Conservation (phyloP, 2,888 invertebrate species). For the Gnatocerus cornutus region DNA sequence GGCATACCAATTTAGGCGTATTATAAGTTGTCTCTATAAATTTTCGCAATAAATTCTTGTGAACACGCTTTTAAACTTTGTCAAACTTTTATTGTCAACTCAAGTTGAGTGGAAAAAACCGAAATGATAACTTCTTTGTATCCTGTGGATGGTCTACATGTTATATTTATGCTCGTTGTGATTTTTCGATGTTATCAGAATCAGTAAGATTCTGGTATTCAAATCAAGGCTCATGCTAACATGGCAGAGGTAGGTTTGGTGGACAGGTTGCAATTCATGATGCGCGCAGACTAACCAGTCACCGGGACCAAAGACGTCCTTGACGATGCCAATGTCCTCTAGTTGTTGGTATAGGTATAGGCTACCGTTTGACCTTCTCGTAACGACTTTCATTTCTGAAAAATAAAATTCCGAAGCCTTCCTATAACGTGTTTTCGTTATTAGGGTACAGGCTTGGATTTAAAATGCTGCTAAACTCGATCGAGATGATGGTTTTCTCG, state of each 20-base stretch:
- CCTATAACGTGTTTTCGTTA: constrained; percentile 33
- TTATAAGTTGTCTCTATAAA: too few species aligned
- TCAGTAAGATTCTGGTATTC: constrained; percentile 5
- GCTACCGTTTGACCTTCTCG: constrained; percentile 62
- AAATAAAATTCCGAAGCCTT: constrained; percentile 44
- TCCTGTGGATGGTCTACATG: too few species aligned
- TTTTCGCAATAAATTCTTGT: too few species aligned
- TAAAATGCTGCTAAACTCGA: constrained; percentile 16
- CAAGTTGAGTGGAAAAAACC: too few species aligned
- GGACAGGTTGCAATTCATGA: constrained; percentile 44
- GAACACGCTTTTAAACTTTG: too few species aligned
- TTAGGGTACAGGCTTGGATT: constrained; percentile 4
- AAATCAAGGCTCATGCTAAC: constrained; percentile 9
- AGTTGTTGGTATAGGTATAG: constrained; percentile 50
- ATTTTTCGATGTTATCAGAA: too few species aligned
- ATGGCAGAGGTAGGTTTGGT: constrained; percentile 2
- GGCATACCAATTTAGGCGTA: too few species aligned
- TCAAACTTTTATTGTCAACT: too few species aligned
- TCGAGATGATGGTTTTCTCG: constrained; percentile 7
- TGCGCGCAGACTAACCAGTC: constrained; percentile 47
- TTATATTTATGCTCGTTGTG: too few species aligned
- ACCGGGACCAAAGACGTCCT: constrained; percentile 61
- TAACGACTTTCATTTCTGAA: constrained; percentile 50
- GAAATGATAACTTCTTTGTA: too few species aligned
- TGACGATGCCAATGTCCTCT: constrained; percentile 67